phyloP scores from a whole-genome alignment of 2,113 vertebrate species.

The Promerops cafer region DNA sequence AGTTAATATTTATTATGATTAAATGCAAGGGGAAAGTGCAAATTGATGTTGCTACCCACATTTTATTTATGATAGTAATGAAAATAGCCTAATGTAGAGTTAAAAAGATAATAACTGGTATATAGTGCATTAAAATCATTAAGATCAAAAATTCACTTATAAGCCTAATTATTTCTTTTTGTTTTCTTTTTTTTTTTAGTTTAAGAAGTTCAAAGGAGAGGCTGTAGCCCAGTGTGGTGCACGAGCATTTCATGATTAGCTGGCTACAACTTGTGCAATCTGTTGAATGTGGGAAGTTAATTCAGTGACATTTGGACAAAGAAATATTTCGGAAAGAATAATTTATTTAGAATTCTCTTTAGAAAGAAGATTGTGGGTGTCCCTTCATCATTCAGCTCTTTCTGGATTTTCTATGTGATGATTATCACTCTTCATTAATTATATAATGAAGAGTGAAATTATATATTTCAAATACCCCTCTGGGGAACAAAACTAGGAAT shows the following conservation, averaged over 20 bases:
- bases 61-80: neutral
- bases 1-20: neutral
- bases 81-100: neutral
- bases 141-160: neutral
- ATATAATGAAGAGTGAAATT: neutral
- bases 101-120: neutral
- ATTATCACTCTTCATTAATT: neutral
- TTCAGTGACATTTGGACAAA: neutral
- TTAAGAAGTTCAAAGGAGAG: neutral
- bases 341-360: neutral
- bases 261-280: neutral
- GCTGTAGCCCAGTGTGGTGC: neutral
- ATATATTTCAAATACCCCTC: neutral
- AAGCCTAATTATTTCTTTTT: neutral
- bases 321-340: neutral
- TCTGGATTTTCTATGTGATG: neutral
- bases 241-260: neutral
- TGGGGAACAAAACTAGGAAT: neutral
- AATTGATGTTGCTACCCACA: accelerated
- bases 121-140: neutral
- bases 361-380: neutral
- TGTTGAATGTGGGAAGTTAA: neutral
- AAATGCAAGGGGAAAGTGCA: neutral
- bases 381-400: neutral
- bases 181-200: neutral